Evolutionary conservation across 1,140 invertebrate genomes (phyloP).

Genomic region (Papilio polytes): DNA sequence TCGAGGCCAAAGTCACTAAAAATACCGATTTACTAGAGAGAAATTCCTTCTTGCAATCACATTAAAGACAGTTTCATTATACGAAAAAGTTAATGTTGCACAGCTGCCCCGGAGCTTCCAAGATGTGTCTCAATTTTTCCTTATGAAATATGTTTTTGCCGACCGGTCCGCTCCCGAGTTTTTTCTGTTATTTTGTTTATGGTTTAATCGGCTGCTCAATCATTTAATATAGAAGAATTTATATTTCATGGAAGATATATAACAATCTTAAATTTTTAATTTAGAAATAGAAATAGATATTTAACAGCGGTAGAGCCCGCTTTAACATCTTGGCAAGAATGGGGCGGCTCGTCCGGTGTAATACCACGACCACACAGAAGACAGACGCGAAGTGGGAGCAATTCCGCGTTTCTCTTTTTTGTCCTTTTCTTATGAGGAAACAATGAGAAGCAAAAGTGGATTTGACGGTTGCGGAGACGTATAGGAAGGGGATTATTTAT

Average conservation of each 20-base stretch:
- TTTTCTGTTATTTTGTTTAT: conserved; percentile 32
- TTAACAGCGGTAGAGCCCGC: no score
- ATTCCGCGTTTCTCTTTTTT: no score
- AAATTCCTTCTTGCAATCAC: conserved; percentile 25
- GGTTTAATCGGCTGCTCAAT: conserved; percentile 18
- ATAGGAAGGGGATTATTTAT: no score
- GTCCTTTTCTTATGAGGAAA: no score
- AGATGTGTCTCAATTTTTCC: conserved; percentile 41
- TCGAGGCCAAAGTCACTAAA: background rate
- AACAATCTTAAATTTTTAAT: background rate
- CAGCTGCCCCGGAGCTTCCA: conserved; percentile 27
- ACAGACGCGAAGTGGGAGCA: no score
- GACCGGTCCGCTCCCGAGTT: conserved; percentile 23
- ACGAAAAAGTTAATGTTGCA: conserved; percentile 38
- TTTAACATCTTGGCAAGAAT: no score
- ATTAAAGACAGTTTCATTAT: conserved; percentile 37
- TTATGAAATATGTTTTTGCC: conserved; percentile 40
- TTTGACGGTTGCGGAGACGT: no score
- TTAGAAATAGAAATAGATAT: no score
- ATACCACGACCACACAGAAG: no score
- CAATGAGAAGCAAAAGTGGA: no score
- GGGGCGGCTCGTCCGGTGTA: no score
- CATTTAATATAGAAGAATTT: background rate
- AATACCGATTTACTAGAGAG: background rate
- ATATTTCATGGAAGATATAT: background rate